A percentile compares a stretch with the other conserved stretches of the same genome.
These are phyloP conservation scores for Nomada goodeniana DNA, from an alignment of 2,888 invertebrate genomes.

Conservation along the genomic window DNA sequence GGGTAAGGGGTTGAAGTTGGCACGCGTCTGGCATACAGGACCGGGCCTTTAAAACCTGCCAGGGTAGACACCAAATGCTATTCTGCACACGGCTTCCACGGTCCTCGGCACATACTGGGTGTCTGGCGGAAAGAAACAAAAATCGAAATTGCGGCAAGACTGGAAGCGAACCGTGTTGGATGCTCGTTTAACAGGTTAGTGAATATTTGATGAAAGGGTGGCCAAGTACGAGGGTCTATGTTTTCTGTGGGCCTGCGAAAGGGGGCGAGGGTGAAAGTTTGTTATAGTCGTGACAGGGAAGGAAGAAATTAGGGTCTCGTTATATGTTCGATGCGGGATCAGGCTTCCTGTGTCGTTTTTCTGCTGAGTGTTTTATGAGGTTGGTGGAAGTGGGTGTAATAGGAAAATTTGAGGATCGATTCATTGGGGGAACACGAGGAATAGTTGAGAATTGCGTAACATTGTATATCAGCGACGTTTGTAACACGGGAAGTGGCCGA, in stretches of 20 bases:
- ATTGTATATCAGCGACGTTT: no score
- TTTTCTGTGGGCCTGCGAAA: background rate
- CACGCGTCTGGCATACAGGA: constrained; percentile 80
- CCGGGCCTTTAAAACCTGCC: constrained; percentile 72
- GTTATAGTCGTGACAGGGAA: background rate
- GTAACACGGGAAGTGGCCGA: no score
- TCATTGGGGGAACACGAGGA: no score
- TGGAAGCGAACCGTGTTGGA: constrained; percentile 2
- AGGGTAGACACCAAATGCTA: constrained; percentile 72
- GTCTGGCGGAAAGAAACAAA: constrained; percentile 62
- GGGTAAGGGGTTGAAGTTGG: constrained; percentile 71
- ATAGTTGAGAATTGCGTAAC: no score
- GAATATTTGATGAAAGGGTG: constrained; percentile 30
- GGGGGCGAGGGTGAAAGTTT: background rate
- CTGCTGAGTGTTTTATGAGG: background rate
- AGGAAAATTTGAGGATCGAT: background rate
- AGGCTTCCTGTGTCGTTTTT: background rate
- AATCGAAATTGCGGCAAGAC: constrained; percentile 50
- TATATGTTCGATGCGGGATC: background rate
- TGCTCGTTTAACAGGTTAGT: constrained; percentile 54
- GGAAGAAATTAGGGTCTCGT: background rate
- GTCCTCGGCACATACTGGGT: constrained; percentile 59
- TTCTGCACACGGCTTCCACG: constrained; percentile 70
- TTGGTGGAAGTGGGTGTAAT: background rate
- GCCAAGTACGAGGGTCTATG: background rate